phyloP scores from a whole-genome alignment of 1,140 invertebrate species.

The Drosophila insularis region DNA sequence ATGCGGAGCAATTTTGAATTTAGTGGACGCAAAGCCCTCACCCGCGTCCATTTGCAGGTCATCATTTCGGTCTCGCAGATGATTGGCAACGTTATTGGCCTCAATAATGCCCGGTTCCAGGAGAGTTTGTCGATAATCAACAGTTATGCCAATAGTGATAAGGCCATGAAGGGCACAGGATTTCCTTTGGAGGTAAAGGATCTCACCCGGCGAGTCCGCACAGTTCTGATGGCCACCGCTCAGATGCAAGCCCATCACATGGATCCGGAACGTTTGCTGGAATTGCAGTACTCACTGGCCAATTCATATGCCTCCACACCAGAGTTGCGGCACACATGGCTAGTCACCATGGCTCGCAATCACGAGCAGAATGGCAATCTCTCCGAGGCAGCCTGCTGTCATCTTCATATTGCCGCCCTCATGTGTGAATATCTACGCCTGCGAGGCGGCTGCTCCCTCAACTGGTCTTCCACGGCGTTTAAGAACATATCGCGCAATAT shows the following conservation, averaged over 20 bases:
- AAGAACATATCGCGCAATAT: constrained; percentile 93
- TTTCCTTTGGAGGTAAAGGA: constrained; percentile 96
- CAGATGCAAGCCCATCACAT: constrained; percentile 95
- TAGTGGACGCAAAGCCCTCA: constrained; percentile 90
- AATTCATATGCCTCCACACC: constrained; percentile 97
- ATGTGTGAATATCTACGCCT: constrained; percentile 96
- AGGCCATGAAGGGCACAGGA: constrained; percentile 95
- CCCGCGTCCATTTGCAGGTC: constrained; percentile 92
- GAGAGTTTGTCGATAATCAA: constrained; percentile 96
- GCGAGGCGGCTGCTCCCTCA: constrained; percentile 86
- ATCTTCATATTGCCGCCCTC: constrained; percentile 94
- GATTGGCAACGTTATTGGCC: constrained; percentile 91
- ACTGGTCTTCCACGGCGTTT: constrained; percentile 93
- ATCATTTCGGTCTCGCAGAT: constrained; percentile 97
- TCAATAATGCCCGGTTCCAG: constrained; percentile 95
- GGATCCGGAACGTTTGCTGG: constrained; percentile 95
- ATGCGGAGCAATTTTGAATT: constrained; percentile 97
- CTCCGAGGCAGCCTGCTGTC: constrained; percentile 91
- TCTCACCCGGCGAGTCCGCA: constrained; percentile 94
- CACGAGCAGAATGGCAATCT: constrained; percentile 88
- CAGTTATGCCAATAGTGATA: constrained; percentile 95
- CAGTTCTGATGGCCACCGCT: constrained; percentile 95
- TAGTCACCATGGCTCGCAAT: constrained; percentile 95
- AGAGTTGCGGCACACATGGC: constrained; percentile 95
- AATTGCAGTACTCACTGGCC: constrained; percentile 96